A percentile compares a stretch with the other conserved stretches of the same genome.
Evolutionary conservation across 2,113 vertebrate genomes (phyloP).

Genomic region (Osmerus eperlanus): DNA sequence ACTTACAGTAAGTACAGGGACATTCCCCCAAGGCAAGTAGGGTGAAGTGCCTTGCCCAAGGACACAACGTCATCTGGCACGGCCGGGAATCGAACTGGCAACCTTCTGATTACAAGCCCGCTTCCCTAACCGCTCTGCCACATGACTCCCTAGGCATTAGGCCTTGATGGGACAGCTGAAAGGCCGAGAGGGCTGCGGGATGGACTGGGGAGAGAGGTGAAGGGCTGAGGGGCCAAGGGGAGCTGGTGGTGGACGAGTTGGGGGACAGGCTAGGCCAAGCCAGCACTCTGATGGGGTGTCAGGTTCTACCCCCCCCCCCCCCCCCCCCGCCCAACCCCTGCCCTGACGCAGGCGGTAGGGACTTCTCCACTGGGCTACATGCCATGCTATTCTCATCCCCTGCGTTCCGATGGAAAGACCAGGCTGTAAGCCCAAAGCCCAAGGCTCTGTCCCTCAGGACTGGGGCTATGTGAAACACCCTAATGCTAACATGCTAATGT

Average conservation of each 20-base stretch:
- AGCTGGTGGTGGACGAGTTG: neutral
- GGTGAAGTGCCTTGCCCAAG: no score
- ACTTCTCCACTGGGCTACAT: slow-evolving; percentile 38
- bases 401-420: slow-evolving; percentile 15
- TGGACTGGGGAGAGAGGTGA: neutral
- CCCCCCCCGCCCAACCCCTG: neutral
- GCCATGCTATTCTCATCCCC: slow-evolving; percentile 60
- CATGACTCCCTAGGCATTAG: no score
- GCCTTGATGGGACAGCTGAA: slow-evolving; percentile 42
- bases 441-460: neutral
- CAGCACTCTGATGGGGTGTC: slow-evolving; percentile 38
- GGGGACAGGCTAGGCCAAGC: slow-evolving; percentile 7
- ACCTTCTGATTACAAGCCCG: no score
- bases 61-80: no score
- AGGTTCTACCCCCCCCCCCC: slow-evolving; percentile 28
- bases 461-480: neutral
- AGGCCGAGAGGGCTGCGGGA: neutral
- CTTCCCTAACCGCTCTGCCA: no score
- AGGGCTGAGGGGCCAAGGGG: neutral
- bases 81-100: no score
- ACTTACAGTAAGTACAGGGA: no score
- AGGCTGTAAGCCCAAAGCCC: neutral
- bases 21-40: no score
- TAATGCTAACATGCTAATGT: neutral
- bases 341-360: slow-evolving; percentile 26